These are phyloP conservation scores for Hexactinellida sp. DNA, from an alignment of 37 sponge, comb jelly and placozoan genomes.

Conservation along the genomic window DNA sequence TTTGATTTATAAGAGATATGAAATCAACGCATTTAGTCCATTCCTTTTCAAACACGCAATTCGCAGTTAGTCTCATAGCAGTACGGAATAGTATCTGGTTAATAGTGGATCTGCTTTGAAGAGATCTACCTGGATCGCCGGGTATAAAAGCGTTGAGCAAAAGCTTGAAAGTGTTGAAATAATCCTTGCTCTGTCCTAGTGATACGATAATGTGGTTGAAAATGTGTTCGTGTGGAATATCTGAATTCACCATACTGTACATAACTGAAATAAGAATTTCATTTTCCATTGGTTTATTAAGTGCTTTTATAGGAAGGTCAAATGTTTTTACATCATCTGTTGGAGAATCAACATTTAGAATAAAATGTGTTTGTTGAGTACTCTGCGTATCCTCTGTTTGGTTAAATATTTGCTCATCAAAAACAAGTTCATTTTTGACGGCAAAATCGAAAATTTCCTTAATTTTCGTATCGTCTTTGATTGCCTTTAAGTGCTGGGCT, in stretches of 20 bases:
- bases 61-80: background rate
- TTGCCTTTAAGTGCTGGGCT: background rate
- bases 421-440: background rate
- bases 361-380: background rate
- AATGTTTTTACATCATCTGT: background rate
- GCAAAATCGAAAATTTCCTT: background rate
- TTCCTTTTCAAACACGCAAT: background rate
- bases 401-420: background rate
- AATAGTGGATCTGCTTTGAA: background rate
- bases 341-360: background rate
- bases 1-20: background rate
- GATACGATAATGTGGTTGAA: background rate
- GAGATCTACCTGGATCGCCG: background rate
- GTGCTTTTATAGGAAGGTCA: background rate
- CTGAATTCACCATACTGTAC: background rate
- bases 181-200: background rate
- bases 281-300: background rate
- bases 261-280: background rate
- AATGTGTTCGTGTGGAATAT: background rate
- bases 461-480: background rate
- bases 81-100: background rate
- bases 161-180: background rate
- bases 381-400: background rate
- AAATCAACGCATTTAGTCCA: background rate
- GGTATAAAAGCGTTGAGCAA: background rate